phyloP scores from a whole-genome alignment of 2,797 vertebrate species.

The Naso thynnoides region DNA sequence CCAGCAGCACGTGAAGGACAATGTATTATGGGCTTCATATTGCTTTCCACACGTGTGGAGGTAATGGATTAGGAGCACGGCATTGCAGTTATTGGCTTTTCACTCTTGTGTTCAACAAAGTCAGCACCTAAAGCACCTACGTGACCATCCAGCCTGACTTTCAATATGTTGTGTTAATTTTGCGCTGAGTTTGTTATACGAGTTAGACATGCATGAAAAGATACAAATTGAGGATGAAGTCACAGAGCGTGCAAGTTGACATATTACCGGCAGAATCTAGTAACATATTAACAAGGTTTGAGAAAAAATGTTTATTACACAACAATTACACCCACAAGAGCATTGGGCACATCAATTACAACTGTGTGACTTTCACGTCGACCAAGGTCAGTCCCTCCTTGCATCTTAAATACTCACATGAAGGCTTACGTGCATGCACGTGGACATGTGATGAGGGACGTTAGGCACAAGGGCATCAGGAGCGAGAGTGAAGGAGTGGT shows the following conservation, averaged over 20 bases:
- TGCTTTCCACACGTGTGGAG: constrained; percentile 29
- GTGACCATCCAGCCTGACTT: constrained; percentile 28
- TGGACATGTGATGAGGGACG: constrained; percentile 11
- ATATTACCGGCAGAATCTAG: constrained; percentile 27
- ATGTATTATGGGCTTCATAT: constrained; percentile 48
- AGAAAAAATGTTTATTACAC: constrained; percentile 11
- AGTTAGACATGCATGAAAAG: constrained; percentile 35
- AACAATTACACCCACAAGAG: neutral
- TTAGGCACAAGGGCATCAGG: constrained; percentile 27
- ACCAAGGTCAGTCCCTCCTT: constrained; percentile 52
- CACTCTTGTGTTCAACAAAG: constrained; percentile 47
- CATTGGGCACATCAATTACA: constrained; percentile 18
- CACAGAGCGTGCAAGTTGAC: constrained; percentile 18
- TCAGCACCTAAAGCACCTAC: constrained; percentile 48
- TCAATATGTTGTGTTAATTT: constrained; percentile 33
- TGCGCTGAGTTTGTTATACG: constrained; percentile 29
- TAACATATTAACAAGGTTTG: constrained; percentile 15
- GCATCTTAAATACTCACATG: constrained; percentile 22
- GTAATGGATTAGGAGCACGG: constrained; percentile 55
- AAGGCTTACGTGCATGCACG: neutral
- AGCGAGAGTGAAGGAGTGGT: constrained; percentile 23
- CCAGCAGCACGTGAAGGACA: constrained; percentile 66
- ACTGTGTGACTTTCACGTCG: constrained; percentile 40
- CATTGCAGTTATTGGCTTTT: constrained; percentile 57
- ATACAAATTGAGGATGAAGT: constrained; percentile 29